Base-by-base conservation (phyloP, 92 coral and sea anemone genomes). In the Palythoa grandis region DNA sequence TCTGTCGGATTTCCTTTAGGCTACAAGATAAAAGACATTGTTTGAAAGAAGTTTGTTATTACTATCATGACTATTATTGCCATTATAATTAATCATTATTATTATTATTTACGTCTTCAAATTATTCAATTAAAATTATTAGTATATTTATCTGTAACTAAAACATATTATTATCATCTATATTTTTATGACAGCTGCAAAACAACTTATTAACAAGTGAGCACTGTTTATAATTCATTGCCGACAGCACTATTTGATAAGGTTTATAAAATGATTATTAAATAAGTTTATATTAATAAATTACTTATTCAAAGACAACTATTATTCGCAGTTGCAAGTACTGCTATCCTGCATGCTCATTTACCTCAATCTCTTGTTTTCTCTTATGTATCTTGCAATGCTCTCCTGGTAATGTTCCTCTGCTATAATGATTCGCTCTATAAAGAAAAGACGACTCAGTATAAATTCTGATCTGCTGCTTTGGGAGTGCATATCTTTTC, bases 351-450 rank as follows among this genome's bases (percentile, higher is more conserved):
- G 16, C 1, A 54, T 19, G 25, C 53, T 73, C 19, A 48, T 74
- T 71, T 22, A 96, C 99, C 98, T 93, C 50, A 94, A 88, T n/a
- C 76, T 80, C 52, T 91, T 92, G 63, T 87, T 86, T 53, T 87
- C 86, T 85, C 86, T 90, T 54, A 95, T 61, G 83, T 82, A 77
- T 60, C 89, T 82, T 54, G 83, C 80, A 56, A 96, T 86, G 79
- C 94, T 92, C 38, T 91, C 90, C 63, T 93, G 86, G 76, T 93
- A 90, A 83, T 89, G 90, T 89, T 96, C 99, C 83, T 93, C 98
- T 38, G 93, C 98, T 29, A 96, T 88, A 76, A 96, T 88, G 17
- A 96, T 89, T 63, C 99, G 89, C 72, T 96, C 99, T 96, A 83
- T n/a, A 75, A 82, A 17, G 38, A 67, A 9, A 57, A 2, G 63